phyloP scores from a whole-genome alignment of 2,113 vertebrate genomes.

The Pangasianodon hypophthalmus region DNA sequence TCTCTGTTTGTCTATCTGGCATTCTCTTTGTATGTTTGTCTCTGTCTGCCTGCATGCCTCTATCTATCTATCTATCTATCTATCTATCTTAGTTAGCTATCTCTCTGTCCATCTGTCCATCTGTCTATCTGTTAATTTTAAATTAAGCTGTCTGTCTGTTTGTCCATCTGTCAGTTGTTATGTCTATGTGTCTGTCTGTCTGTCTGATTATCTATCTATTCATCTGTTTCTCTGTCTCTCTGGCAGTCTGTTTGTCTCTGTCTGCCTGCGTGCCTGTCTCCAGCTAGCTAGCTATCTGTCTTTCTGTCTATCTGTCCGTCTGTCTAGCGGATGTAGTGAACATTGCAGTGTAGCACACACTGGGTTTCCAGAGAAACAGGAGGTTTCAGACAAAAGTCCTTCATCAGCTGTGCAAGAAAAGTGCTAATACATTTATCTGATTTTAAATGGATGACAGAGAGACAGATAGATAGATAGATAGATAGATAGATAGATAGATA shows the following conservation, averaged over 20 bases:
- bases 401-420: neutral
- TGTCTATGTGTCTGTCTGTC: too few species aligned
- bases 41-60: neutral
- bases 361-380: neutral
- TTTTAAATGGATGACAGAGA: neutral
- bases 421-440: neutral
- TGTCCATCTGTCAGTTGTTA: too few species aligned
- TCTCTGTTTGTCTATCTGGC: neutral
- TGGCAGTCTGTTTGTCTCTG: too few species aligned
- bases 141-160: too few species aligned
- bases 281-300: neutral
- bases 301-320: neutral
- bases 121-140: neutral
- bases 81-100: neutral
- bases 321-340: neutral
- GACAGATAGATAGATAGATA: neutral
- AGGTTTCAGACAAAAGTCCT: neutral
- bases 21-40: neutral
- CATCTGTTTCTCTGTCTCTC: too few species aligned
- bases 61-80: neutral
- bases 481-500: neutral
- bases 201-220: too few species aligned
- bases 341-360: neutral
- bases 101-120: neutral
- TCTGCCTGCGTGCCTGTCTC: neutral